phyloP scores from a whole-genome alignment of 1,140 invertebrate species.

The honey bee (Apis mellifera) region DNA sequence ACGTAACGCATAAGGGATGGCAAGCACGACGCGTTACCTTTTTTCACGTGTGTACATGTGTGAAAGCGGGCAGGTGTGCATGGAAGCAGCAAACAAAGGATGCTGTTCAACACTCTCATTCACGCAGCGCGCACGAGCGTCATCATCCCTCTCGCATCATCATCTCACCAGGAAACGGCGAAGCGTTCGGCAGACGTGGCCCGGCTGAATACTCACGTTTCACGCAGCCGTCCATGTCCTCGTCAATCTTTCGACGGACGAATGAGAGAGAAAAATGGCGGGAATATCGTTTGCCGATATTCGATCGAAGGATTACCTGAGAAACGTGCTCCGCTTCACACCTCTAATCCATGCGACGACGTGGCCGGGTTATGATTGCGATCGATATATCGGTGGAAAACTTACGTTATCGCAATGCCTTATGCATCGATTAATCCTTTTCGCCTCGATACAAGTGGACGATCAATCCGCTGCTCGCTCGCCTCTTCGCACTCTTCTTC shows the following conservation, averaged over 20 bases:
- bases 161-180: not conserved
- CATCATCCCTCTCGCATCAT: slow-evolving; percentile 37
- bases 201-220: slow-evolving; percentile 59
- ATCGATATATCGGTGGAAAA: slow-evolving; percentile 31
- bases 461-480: too few relatives aligned
- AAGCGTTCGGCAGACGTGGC: slow-evolving; percentile 28
- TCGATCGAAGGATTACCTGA: slow-evolving; percentile 57
- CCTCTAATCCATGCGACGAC: slow-evolving; percentile 47
- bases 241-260: not conserved
- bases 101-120: slow-evolving; percentile 43
- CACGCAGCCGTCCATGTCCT: not conserved
- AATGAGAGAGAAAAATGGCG: slow-evolving; percentile 36
- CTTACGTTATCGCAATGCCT: slow-evolving; percentile 10
- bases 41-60: not conserved
- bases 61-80: slow-evolving; percentile 14
- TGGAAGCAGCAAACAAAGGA: slow-evolving; percentile 32
- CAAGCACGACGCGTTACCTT: not conserved
- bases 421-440: not conserved
- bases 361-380: slow-evolving; percentile 45
- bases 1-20: not conserved
- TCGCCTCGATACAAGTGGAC: not conserved
- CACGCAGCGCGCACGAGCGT: slow-evolving; percentile 51
- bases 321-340: slow-evolving; percentile 8
- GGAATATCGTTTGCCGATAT: slow-evolving; percentile 57
- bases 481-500: too few relatives aligned